Base-by-base conservation (phyloP, 2,888 invertebrate species). In the Patella pellucida region DNA sequence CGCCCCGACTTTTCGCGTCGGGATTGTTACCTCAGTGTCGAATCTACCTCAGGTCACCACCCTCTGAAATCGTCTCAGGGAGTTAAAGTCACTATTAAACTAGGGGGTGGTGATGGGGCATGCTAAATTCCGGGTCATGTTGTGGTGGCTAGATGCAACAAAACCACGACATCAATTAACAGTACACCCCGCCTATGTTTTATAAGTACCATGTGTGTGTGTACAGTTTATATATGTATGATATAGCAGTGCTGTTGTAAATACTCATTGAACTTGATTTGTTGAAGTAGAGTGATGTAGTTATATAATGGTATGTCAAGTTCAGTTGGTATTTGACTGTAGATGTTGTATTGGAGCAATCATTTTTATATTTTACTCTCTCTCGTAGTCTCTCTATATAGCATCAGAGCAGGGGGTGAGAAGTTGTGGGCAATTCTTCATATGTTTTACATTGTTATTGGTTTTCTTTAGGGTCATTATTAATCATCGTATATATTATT, bases 101-200 rank as follows among this genome's bases (percentile, higher is more conserved):
- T 23, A 62, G 62, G 41, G 62, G 62, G 62, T 62, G 62, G 62
- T 62, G 62, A 62, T 62, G 62, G 62, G 62, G 62, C 62, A 62
- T 62, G 62, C 62, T 62, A 62, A 62, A 62, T 62, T 62, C 19
- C 62, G 62, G 62, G 62, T 62, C 19, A 62, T 62, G 62, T 62
- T 19, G 62, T 62, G 19, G 62, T 62, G 62, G 62, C 14, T 12
- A 23, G 19, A 62, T 62, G 62, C 62, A 62, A 62, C 23, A 23
- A 23, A 62, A 23, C 62, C 62, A 23, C 62, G 23, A 62, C 62
- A 62, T 62, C 19, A 62, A 62, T 19, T 19, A 62, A 62, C 41
- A 41, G 23, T 23, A 62, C 19, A 19, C 19, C 62, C 62, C 62
- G 62, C 62, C 62, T 62, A 62, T 62, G 62, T 62, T 62, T 62